Evolutionary conservation across 2,888 invertebrate species (phyloP), one percentile per base, ranked within the genome.

Genomic region (Rhorus exstirpatorius): DNA sequence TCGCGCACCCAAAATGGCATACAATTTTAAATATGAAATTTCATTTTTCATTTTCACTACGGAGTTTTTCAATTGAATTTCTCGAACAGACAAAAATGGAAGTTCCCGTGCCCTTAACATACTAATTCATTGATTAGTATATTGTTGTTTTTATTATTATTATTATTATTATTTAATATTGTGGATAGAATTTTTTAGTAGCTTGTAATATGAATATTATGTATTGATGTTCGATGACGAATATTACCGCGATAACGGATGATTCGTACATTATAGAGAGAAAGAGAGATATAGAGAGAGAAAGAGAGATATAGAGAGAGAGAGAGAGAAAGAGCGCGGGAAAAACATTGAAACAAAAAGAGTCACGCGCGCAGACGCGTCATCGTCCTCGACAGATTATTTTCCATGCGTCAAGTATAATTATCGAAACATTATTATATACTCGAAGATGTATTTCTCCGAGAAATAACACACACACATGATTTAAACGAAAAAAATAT

Each of bases 331-430:
- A 60, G 55, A 38, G 31, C 31, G 46, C 60, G 49, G 38, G 24
- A 61, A 49, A 31, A 31, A 31, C n/a, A n/a, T n/a, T n/a, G 19
- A 55, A 24, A 61, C 24, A 58, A 14, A 51, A 31, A 24, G 49
- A 44, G 53, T 53, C 77, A 68, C 51, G 41, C 41, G 55, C 70
- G 51, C 53, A 35, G 55, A 58, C 35, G 65, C 82, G 79, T 76
- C 79, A 83, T 83, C 67, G 82, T 75, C 75, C 79, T 83, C 78
- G 78, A 67, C 70, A 68, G 46, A 75, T 68, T 38, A 14, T 63
- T 71, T 61, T 63, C 65, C 68, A 41, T 51, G 31, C 35, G 53
- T 31, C 53, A 19, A 68, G 51, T 51, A 21, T 68, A 31, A 51
- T 67, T 51, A 21, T 49, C 53, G 68, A 41, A 24, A 41, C 6